Evolutionary conservation across 2,888 invertebrate genomes (phyloP), one percentile per base, ranked within the genome.

Genomic region (Andrena hattorfiana): DNA sequence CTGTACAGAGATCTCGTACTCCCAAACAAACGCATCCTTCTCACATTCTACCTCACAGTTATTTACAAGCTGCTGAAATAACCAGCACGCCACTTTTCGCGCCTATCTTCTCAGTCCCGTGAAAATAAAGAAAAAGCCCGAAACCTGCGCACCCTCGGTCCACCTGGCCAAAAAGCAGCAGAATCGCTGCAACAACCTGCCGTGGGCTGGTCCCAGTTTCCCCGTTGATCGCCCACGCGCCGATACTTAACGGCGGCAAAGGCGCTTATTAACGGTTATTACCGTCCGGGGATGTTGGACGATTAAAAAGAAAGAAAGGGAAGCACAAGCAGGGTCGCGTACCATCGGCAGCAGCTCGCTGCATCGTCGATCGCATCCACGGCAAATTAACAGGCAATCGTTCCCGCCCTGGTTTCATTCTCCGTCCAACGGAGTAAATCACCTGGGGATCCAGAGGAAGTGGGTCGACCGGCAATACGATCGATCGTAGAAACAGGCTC

Each of bases 211-310:
- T 63, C 68, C 75, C 67, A 67, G 83, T 70, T 77, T 82, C 78
- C 79, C 62, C 60, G 69, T 28, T 60, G 63, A 60, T 88, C 87
- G 86, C 91, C 91, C 91, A 91, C 91, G 89, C 90, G 91, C 78
- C 83, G 89, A 83, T 91, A 89, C 89, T 91, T 91, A 90, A 89
- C 90, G 85, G 86, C 91, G 75, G 90, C 90, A 80, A 89, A 89
- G 89, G 86, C 87, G 90, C 89, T 91, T 91, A 91, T 91, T 91
- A 91, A 91, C 91, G 89, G 90, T 91, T 91, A 91, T 91, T 91
- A 90, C 89, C 89, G 85, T 89, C 89, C 87, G 84, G 72, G 88
- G 89, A 83, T 84, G 85, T 87, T 89, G 80, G 59, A 20, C 87
- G 84, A 88, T 87, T 84, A 84, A 88, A 88, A 77, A 60, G 63